These are phyloP conservation scores for Acanthiza pusilla DNA, from an alignment of 2,797 vertebrate genomes.

Conservation along the genomic window DNA sequence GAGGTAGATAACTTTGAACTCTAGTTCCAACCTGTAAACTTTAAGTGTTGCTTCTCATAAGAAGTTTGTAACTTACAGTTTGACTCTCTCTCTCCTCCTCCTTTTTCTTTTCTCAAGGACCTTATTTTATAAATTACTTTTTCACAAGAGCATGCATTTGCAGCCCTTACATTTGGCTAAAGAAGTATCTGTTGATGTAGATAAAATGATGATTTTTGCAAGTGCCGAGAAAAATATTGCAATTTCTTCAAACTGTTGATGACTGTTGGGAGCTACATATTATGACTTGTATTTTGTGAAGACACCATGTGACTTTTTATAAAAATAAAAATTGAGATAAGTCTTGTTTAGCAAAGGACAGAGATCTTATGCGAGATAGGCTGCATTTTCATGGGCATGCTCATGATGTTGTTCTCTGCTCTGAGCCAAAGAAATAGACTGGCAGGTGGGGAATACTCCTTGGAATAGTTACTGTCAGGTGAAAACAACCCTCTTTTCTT, in stretches of 20 bases:
- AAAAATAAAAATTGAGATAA: not conserved
- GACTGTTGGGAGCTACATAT: not conserved
- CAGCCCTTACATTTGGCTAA: not conserved
- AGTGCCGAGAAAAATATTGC: not conserved
- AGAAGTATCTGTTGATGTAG: not conserved
- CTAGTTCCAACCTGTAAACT: conserved; percentile 48
- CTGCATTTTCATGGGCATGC: not conserved
- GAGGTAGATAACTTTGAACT: conserved; percentile 53
- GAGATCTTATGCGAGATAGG: rapidly evolving
- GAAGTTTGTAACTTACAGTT: not conserved
- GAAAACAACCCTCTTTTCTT: not conserved
- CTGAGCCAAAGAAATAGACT: not conserved
- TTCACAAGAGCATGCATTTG: not conserved
- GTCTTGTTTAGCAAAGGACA: not conserved
- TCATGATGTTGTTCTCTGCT: not conserved
- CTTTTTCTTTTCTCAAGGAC: not conserved
- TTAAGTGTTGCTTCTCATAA: not conserved
- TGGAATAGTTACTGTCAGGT: not conserved
- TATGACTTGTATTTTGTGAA: not conserved
- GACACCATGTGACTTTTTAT: not conserved
- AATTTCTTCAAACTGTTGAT: not conserved
- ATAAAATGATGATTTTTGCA: not conserved
- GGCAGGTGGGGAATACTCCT: not conserved
- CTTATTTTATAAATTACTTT: not conserved
- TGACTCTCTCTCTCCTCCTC: not conserved